Conservation (phyloP, 2,888 invertebrate species). For the Drosophila dives region DNA sequence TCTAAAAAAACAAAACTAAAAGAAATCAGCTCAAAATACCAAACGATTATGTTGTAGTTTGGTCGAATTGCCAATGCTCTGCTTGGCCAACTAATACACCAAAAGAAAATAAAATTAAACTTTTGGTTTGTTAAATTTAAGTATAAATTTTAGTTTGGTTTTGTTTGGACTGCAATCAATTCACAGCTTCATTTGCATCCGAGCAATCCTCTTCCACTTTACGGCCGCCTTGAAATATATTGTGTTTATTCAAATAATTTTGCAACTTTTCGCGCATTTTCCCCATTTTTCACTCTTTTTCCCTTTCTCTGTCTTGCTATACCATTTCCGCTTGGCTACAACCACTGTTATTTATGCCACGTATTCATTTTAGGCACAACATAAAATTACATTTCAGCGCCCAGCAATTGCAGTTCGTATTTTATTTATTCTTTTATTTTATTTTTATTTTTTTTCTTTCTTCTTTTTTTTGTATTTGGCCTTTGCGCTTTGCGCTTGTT, state of each 20-base stretch:
- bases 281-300: neutral
- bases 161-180: neutral
- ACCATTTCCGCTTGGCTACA: neutral
- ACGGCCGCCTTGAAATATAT: conserved; percentile 10
- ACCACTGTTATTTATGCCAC: conserved; percentile 43
- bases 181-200: neutral
- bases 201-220: neutral
- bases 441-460: neutral
- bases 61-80: conserved; percentile 12
- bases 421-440: conserved; percentile 2
- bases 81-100: neutral
- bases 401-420: conserved; percentile 29
- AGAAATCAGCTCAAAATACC: conserved; percentile 20
- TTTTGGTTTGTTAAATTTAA: neutral
- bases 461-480: conserved; percentile 10
- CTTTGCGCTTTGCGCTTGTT: conserved; percentile 24
- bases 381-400: conserved; percentile 60
- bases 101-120: neutral
- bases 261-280: conserved; percentile 23
- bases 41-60: neutral
- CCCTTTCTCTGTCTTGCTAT: neutral
- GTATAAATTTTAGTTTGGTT: neutral
- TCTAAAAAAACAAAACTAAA: neutral
- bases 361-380: conserved; percentile 60
- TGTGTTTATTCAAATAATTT: conserved; percentile 29